Percentiles rank a stretch among this genome's conserved stretches.
These are phyloP conservation scores for Cygnus olor DNA, from an alignment of 2,797 vertebrate species.

Conservation along the genomic window DNA sequence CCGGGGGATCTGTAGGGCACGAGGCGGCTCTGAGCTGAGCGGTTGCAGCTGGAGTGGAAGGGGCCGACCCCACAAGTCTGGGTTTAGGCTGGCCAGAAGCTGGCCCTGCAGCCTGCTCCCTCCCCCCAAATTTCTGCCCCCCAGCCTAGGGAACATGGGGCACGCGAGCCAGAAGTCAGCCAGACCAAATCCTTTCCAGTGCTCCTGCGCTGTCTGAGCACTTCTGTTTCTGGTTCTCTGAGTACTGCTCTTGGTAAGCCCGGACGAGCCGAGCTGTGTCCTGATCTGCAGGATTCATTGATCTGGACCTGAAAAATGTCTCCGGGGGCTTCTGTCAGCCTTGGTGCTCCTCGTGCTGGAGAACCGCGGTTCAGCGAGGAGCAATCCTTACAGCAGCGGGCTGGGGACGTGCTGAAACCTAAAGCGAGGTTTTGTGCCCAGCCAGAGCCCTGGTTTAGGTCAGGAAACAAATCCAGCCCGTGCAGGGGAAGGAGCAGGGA, in stretches of 20 bases:
- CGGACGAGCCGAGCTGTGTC: background rate
- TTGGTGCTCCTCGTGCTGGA: background rate
- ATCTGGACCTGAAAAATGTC: background rate
- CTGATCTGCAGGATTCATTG: background rate
- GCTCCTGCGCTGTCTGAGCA: background rate
- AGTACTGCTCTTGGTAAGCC: background rate
- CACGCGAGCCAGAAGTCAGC: fast-evolving
- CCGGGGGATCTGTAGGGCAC: background rate
- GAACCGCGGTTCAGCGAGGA: background rate
- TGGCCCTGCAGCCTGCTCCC: background rate
- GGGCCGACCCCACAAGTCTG: background rate
- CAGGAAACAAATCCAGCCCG: fast-evolving
- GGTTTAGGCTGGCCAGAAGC: background rate
- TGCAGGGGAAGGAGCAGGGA: background rate
- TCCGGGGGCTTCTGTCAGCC: fast-evolving
- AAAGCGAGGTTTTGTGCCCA: background rate
- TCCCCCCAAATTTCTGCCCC: fast-evolving
- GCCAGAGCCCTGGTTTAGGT: background rate
- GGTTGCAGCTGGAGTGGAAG: background rate
- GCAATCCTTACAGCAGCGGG: background rate
- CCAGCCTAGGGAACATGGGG: background rate
- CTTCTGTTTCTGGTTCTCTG: background rate
- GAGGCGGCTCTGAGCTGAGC: background rate
- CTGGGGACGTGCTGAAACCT: fast-evolving
- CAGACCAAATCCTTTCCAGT: background rate